Percentiles rank a stretch among this genome's conserved stretches.
These are phyloP conservation scores for Gymnoscopelus braueri DNA, from an alignment of 2,797 vertebrate species.

Conservation along the genomic window DNA sequence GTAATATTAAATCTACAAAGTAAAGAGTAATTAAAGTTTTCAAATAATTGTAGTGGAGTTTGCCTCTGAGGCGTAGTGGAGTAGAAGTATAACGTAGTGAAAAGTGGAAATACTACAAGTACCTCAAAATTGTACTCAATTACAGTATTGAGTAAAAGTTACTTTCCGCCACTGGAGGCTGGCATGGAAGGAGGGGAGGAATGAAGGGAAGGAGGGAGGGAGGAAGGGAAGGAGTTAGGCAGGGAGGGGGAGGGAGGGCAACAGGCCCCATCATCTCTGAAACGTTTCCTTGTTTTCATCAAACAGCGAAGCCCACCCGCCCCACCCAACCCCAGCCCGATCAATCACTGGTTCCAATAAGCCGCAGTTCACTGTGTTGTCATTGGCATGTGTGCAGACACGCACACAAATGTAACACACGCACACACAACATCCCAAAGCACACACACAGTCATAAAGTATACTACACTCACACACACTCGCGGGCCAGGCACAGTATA, in stretches of 20 bases:
- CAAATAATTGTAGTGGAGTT: no score
- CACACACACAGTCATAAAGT: not conserved
- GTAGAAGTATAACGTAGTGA: no score
- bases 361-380: not conserved
- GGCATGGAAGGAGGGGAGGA: constrained; percentile 32
- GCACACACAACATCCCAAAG: constrained; percentile 1
- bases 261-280: constrained; percentile 48
- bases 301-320: not conserved
- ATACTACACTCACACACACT: not conserved
- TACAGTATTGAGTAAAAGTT: no score
- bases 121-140: no score
- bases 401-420: no score
- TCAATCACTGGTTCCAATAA: constrained; percentile 3
- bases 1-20: no score
- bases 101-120: no score
- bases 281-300: constrained; percentile 9
- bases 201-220: constrained; percentile 46
- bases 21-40: no score
- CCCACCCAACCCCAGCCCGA: not conserved
- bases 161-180: no score
- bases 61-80: no score
- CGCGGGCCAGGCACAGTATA: not conserved
- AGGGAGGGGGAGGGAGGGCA: not conserved
- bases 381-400: no score
- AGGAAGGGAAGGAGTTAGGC: not conserved